Percentiles rank a stretch among this genome's conserved stretches.
phyloP scores from a whole-genome alignment of 2,113 vertebrate species.

The Nasalis larvatus region DNA sequence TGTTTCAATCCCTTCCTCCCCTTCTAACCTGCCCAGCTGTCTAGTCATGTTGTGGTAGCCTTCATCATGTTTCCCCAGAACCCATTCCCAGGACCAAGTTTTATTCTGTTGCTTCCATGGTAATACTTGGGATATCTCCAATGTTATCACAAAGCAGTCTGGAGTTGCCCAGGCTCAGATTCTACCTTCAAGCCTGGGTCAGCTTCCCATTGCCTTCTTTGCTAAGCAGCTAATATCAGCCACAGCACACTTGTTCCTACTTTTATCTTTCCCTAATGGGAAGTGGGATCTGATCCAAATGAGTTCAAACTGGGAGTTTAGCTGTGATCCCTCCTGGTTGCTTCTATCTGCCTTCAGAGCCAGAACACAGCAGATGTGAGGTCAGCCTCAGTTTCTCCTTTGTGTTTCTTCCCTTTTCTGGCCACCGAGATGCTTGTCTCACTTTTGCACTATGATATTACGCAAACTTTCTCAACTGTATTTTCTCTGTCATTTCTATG shows the following conservation, averaged over 20 bases:
- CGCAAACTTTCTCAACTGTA: neutral
- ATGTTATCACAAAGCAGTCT: fast-evolving
- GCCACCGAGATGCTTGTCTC: too few species aligned
- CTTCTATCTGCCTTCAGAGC: neutral
- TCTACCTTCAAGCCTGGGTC: neutral
- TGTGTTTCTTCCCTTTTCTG: neutral
- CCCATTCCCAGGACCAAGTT: neutral
- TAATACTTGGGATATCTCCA: too few species aligned
- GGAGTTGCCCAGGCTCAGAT: neutral
- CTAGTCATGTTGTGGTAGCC: too few species aligned
- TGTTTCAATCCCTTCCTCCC: fast-evolving
- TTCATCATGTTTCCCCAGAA: neutral
- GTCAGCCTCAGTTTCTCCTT: neutral
- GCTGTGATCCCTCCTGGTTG: neutral
- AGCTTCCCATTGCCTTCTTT: neutral
- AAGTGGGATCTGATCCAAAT: neutral
- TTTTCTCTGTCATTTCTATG: neutral
- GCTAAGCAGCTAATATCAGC: fast-evolving
- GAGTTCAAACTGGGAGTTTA: neutral
- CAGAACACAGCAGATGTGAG: neutral
- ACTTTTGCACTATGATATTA: neutral
- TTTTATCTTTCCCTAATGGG: neutral
- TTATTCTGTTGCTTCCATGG: neutral
- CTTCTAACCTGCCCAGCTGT: fast-evolving
- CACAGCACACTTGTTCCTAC: fast-evolving